These are phyloP conservation scores for Tromatobia lineatoria DNA, from an alignment of 2,888 invertebrate species.

Conservation along the genomic window DNA sequence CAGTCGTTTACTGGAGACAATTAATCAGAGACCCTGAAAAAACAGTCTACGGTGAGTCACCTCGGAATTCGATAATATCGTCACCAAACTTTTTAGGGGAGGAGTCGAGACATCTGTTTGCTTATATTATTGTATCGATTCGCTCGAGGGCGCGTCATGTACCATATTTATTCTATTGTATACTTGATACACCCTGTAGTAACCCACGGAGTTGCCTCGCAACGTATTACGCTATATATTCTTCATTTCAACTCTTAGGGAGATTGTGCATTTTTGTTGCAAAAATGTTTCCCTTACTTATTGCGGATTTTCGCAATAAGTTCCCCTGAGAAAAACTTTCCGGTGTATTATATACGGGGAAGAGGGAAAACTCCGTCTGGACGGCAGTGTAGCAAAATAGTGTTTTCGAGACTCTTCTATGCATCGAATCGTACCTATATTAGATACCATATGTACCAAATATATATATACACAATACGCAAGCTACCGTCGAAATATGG, in stretches of 20 bases:
- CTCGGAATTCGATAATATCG: too few species aligned
- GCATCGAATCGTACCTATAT: constrained; percentile 20
- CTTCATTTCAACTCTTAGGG: constrained; percentile 29
- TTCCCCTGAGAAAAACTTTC: constrained; percentile 23
- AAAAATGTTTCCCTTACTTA: constrained; percentile 31
- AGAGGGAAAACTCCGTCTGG: constrained; percentile 26
- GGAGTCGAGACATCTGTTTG: not conserved
- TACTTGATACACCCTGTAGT: not conserved
- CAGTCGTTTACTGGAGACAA: too few species aligned
- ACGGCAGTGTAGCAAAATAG: not conserved
- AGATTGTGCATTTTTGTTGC: constrained; percentile 23
- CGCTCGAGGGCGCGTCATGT: not conserved
- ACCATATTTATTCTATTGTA: constrained; percentile 7
- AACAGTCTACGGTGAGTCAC: too few species aligned
- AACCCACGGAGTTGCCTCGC: constrained; percentile 3
- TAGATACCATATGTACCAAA: constrained; percentile 31
- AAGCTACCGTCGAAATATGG: not conserved
- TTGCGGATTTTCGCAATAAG: constrained; percentile 38
- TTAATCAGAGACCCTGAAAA: too few species aligned
- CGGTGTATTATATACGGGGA: not conserved
- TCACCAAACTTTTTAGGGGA: too few species aligned
- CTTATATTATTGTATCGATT: not conserved
- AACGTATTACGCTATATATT: constrained; percentile 4
- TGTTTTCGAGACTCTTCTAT: constrained; percentile 23
- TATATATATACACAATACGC: constrained; percentile 9